Evolutionary conservation across 2,888 invertebrate species (phyloP).

Genomic region (Tipula unca): DNA sequence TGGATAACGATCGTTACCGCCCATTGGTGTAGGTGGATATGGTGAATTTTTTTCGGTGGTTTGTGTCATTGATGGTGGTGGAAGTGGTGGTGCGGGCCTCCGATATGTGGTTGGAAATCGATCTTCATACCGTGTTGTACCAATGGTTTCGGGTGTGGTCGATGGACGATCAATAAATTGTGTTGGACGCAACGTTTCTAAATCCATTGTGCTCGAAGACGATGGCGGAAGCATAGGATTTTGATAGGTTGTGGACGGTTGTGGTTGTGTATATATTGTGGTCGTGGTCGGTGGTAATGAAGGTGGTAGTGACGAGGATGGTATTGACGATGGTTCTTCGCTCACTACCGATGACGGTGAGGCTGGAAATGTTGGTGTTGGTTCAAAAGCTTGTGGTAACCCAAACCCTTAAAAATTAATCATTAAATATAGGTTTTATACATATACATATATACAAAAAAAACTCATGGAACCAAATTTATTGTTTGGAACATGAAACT

Average conservation of each 20-base stretch:
- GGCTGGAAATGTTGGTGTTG: slow-evolving; percentile 8
- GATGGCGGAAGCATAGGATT: neutral
- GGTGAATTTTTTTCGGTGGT: neutral
- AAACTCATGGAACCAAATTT: neutral
- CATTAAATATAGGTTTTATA: neutral
- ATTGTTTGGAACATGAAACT: neutral
- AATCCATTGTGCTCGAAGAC: neutral
- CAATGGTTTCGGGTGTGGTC: neutral
- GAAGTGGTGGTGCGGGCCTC: neutral
- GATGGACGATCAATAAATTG: neutral
- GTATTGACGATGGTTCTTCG: neutral
- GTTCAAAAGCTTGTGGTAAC: slow-evolving; percentile 1
- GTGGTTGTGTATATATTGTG: neutral
- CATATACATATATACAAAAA: neutral
- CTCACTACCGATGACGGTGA: neutral
- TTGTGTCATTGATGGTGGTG: neutral
- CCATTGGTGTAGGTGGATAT: slow-evolving; percentile 18
- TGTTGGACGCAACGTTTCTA: neutral
- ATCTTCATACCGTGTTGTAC: neutral
- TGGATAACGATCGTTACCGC: slow-evolving; percentile 25
- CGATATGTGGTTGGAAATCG: neutral
- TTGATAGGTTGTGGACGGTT: neutral
- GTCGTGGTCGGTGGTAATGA: slow-evolving; percentile 1
- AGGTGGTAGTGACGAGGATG: neutral
- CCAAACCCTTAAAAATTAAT: neutral